These are phyloP conservation scores for Actenoides hombroni DNA, from an alignment of 2,113 vertebrate species.

Conservation along the genomic window DNA sequence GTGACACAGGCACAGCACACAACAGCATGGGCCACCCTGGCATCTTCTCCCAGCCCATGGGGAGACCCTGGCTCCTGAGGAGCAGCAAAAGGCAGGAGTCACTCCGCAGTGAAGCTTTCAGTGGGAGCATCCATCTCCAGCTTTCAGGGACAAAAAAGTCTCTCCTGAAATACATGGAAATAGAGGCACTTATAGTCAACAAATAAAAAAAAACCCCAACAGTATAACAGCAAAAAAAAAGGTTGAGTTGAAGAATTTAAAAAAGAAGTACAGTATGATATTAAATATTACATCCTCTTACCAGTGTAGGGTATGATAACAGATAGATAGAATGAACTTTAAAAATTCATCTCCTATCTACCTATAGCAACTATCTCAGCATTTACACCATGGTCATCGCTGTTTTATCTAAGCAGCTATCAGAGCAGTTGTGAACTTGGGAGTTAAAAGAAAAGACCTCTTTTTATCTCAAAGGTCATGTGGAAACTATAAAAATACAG, in stretches of 20 bases:
- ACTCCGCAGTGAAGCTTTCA: neutral
- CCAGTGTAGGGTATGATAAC: neutral
- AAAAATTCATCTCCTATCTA: constrained; percentile 45
- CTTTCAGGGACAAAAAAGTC: neutral
- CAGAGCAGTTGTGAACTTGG: constrained; percentile 49
- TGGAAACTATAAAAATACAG: constrained; percentile 20
- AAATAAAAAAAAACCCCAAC: neutral
- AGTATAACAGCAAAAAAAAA: neutral
- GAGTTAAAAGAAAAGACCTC: constrained; percentile 50
- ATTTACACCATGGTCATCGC: constrained; percentile 37
- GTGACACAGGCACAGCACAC: rapidly evolving
- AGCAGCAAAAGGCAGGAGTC: neutral
- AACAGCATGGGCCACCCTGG: neutral
- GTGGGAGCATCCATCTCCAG: neutral
- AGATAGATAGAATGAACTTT: constrained; percentile 34
- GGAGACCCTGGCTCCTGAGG: neutral
- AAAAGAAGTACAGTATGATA: neutral
- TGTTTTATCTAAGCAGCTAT: constrained; percentile 42
- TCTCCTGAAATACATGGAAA: neutral
- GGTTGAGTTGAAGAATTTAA: neutral
- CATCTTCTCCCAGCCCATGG: neutral
- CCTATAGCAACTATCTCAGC: neutral
- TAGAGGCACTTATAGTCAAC: neutral
- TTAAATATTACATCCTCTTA: constrained; percentile 2
- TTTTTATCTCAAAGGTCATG: constrained; percentile 50